Evolutionary conservation across 1,140 invertebrate species (phyloP).

Genomic region (Drosophila fuyamai): DNA sequence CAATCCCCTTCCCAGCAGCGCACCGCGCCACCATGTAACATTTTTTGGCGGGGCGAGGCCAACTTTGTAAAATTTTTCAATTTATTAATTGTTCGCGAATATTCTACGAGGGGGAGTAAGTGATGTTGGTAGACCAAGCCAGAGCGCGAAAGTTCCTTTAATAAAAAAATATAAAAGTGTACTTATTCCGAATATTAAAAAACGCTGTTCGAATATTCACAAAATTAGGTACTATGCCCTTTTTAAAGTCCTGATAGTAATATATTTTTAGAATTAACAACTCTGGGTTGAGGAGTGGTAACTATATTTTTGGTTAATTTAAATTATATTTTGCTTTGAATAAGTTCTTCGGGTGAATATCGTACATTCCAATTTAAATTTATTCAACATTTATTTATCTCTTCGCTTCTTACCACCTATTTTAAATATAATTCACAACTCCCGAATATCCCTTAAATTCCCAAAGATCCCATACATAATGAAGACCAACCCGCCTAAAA

Average conservation of each 20-base stretch:
- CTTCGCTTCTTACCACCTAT: no score
- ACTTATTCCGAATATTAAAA: background rate
- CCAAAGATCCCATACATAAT: background rate
- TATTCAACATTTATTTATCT: no score
- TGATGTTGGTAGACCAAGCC: background rate
- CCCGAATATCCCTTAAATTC: background rate
- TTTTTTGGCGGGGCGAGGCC: no score
- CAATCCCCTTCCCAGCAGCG: background rate
- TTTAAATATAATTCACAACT: no score
- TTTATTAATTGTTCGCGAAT: constrained; percentile 48
- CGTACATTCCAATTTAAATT: no score
- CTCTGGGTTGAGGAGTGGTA: no score
- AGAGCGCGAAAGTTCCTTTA: background rate
- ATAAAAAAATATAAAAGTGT: background rate
- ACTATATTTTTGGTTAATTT: no score
- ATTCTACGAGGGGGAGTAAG: background rate
- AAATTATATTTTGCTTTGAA: no score
- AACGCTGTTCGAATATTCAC: background rate
- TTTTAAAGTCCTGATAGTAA: no score
- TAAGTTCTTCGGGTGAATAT: no score
- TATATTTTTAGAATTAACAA: no score
- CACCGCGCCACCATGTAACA: background rate
- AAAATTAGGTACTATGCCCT: no score
- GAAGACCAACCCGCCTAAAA: background rate
- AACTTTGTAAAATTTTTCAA: constrained; percentile 49